Base-by-base conservation (phyloP, 64 coral and sea anemone genomes). In the Hydrozoanthus tunicans region DNA sequence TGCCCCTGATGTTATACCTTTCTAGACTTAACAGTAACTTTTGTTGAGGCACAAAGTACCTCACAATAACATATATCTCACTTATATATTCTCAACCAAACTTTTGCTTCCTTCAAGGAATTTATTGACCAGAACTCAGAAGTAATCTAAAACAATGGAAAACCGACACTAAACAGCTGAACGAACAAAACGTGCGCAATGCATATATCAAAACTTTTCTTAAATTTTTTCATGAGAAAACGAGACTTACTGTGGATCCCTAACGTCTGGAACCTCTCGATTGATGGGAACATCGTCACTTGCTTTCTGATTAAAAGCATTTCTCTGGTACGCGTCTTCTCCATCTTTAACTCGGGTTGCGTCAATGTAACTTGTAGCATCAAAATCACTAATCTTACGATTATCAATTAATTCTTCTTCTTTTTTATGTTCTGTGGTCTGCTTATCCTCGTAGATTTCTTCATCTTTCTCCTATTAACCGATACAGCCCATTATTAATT, bases 271-370 rank as follows among this genome's bases (percentile, higher is more conserved):
- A 25, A 95, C 91, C 43, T 96, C 92, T 81, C 97, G 85, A 56
- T 99, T 70, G 63, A 99, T 90, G 52, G 97, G 79, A 79, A 82
- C 59, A 23, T 94, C 77, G 58, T 99, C 97, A 80, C 97, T 99
- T 23, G 91, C 94, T 90, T 99, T 93, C 78, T 95, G 90, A 86
- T 99, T 99, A 69, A 95, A 99, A 9, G 97, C 97, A 94, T 99
- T 99, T 51, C 81, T 92, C 9, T 92, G 90, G 89, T 99, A 99
- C 32, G 94, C 82, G 58, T 99, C 97, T 53, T 94, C 91, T 7
- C 97, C 97, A 70, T 95, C 90, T 57, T 94, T 92, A 20, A 96
- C 90, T 58, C 94, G 60, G 11, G 86, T 95, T 1, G 67, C 91
- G 15, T 86, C 62, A 58, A 99, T 73, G 15, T 99, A 99, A 51